phyloP scores from a whole-genome alignment of 2,888 invertebrate species.

The Adineta ricciae region DNA sequence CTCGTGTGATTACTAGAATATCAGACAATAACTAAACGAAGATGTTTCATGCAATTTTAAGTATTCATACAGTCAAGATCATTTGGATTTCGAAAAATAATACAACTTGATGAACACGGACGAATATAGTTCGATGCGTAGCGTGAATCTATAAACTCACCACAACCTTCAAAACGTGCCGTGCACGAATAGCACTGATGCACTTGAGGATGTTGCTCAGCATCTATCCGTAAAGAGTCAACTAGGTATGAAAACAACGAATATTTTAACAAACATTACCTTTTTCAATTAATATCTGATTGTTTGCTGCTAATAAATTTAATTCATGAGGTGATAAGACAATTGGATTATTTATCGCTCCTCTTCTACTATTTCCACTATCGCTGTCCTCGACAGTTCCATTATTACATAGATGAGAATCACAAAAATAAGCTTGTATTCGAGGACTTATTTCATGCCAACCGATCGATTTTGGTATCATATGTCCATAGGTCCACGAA shows the following conservation, averaged over 20 bases:
- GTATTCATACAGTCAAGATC: background rate
- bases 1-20: background rate
- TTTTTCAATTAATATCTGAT: background rate
- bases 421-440: background rate
- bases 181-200: background rate
- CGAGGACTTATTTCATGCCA: background rate
- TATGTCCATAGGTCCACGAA: conserved; percentile 22
- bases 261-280: background rate
- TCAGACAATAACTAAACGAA: background rate
- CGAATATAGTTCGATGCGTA: background rate
- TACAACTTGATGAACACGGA: conserved; percentile 2
- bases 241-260: no score
- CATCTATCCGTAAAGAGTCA: no score
- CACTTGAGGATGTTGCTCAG: background rate
- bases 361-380: background rate
- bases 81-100: conserved; percentile 10
- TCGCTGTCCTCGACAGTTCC: background rate
- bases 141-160: background rate
- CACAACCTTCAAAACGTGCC: background rate
- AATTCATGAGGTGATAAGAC: background rate
- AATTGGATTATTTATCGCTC: background rate
- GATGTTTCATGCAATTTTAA: background rate
- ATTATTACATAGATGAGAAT: conserved; percentile 9
- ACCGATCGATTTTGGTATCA: background rate
- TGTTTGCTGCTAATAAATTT: background rate